phyloP scores from a whole-genome alignment of 2,113 vertebrate species.

The Engraulis encrasicolus region DNA sequence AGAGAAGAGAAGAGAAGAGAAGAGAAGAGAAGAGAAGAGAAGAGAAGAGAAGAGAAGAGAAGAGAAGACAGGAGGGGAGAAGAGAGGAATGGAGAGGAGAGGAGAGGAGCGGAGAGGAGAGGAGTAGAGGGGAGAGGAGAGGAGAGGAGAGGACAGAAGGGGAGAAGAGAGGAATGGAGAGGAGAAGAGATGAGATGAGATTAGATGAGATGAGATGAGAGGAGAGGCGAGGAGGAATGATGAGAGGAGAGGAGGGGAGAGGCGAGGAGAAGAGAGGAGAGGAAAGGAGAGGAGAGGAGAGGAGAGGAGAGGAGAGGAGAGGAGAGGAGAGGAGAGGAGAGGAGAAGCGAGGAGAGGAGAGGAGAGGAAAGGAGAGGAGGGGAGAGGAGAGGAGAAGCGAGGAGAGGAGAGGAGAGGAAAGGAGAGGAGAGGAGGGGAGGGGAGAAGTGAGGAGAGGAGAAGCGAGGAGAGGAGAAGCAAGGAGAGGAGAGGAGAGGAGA shows the following conservation, averaged over 20 bases:
- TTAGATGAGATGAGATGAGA: background rate
- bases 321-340: too few species aligned
- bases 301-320: too few species aligned
- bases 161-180: background rate
- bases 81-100: too few species aligned
- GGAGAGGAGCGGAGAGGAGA: too few species aligned
- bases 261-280: background rate
- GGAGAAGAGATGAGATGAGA: too few species aligned
- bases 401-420: background rate
- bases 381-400: background rate
- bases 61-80: background rate
- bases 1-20: background rate
- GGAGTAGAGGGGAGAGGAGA: background rate
- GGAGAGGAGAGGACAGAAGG: background rate
- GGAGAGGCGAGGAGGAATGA: background rate
- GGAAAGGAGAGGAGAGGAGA: too few species aligned
- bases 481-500: background rate
- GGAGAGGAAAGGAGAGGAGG: background rate
- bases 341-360: background rate
- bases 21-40: background rate
- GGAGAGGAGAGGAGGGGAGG: too few species aligned
- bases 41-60: background rate
- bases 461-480: background rate
- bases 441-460: background rate
- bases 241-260: background rate